Conservation (phyloP, 2,888 invertebrate genomes). For the Myathropa florea region DNA sequence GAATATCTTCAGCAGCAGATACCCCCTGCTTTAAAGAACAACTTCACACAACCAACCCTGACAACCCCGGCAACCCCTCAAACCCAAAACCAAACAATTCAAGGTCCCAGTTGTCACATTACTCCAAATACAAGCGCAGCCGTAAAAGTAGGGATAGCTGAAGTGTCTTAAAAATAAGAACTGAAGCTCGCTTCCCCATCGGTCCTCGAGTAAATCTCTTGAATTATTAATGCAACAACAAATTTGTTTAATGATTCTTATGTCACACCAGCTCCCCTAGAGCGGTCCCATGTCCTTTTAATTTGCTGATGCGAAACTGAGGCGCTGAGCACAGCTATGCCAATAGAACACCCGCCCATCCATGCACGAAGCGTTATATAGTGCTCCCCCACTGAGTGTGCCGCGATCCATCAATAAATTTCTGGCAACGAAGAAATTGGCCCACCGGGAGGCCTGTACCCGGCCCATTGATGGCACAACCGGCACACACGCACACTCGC, state of each 20-base stretch:
- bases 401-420: slow-evolving; percentile 67
- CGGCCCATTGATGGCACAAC: slow-evolving; percentile 33
- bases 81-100: neutral
- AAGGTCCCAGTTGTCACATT: slow-evolving; percentile 29
- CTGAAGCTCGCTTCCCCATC: slow-evolving; percentile 10
- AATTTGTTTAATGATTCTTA: slow-evolving; percentile 62
- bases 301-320: slow-evolving; percentile 51
- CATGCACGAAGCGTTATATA: neutral
- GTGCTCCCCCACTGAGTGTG: slow-evolving; percentile 3
- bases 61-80: neutral
- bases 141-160: neutral
- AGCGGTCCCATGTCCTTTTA: slow-evolving; percentile 48
- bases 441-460: slow-evolving; percentile 39
- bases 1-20: too few species aligned
- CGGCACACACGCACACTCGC: neutral
- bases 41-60: neutral
- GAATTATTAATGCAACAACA: slow-evolving; percentile 61
- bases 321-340: slow-evolving; percentile 16
- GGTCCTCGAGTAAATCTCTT: slow-evolving; percentile 52
- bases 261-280: slow-evolving; percentile 39
- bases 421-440: slow-evolving; percentile 55
- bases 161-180: neutral
- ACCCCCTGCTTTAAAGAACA: neutral
- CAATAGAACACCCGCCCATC: slow-evolving; percentile 17
- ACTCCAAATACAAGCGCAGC: neutral